Base-by-base conservation (phyloP, 2,113 vertebrate genomes). In the Bubo bubo region DNA sequence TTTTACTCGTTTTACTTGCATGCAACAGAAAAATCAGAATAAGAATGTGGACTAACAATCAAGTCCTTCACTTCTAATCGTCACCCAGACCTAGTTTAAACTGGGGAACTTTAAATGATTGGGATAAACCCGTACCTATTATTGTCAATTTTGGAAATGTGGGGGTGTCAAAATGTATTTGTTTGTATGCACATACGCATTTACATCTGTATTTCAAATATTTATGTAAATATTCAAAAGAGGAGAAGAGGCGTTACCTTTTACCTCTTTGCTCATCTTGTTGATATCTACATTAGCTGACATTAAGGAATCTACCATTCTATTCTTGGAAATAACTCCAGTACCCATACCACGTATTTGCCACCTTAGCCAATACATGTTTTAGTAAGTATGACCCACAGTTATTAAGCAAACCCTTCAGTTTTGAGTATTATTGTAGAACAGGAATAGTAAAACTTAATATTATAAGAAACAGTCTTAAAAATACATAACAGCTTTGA, bases 221-320 rank as follows among this genome's bases (percentile, higher is more conserved):
- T 27, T 66, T 32, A 70, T 1, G 8, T 7, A 41, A 70, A 10
- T 16, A 41, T 20, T 39, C 17, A 23, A 30, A 85, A 76, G 10
- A 68, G 21, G 7, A 87, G 32, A 30, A 50, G 3, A 55, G 9
- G 7, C 7, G 20, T 76, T 98, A 99, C 99, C 99, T 98, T 99
- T 99, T 18, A 99, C 39, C 12, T 99, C 99, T 93, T 99, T 99
- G 77, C 95, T 97, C 87, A 99, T 97, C 92, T 98, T 98, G 97
- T 99, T 98, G 97, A 99, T 99, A 95, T 99, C 99, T 99, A 70
- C 49, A 58, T 94, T 56, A 88, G 70, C 16, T 16, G 60, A 35
- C 12, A 41, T 98, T 97, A 98, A 99, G 98, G 97, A 98, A 97
- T 75, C 68, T 30, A 70, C 30, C 30, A 39, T 26, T 79, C 11